phyloP scores from a whole-genome alignment of 2,797 vertebrate genomes.

The Macroramphosus scolopax region DNA sequence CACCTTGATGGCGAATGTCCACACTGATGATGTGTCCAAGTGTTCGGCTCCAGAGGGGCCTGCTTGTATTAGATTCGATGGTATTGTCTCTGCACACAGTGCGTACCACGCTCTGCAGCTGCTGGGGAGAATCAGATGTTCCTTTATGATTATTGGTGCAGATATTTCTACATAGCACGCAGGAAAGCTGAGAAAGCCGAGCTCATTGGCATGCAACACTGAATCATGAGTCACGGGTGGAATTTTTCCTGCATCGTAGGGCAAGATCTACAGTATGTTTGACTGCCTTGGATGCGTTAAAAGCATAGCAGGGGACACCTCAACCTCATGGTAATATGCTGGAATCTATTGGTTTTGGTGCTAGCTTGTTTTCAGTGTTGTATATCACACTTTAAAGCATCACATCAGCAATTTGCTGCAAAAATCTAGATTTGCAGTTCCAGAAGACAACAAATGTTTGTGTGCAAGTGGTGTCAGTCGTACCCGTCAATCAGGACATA shows the following conservation, averaged over 20 bases:
- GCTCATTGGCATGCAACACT: conserved; percentile 36
- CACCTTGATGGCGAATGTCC: conserved; percentile 13
- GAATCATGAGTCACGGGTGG: conserved; percentile 7
- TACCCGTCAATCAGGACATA: conserved; percentile 4
- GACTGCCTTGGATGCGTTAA: background rate
- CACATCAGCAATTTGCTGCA: too few species aligned
- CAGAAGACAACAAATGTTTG: too few species aligned
- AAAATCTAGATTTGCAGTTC: too few species aligned
- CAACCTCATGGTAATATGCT: too few species aligned
- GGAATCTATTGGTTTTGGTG: too few species aligned
- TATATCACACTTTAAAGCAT: too few species aligned
- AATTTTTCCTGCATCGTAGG: too few species aligned
- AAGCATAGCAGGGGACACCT: too few species aligned
- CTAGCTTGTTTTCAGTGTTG: too few species aligned
- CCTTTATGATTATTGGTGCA: background rate
- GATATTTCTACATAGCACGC: conserved; percentile 3
- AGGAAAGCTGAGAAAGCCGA: conserved; percentile 18
- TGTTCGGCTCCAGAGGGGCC: too few species aligned
- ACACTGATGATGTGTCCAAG: conserved; percentile 15
- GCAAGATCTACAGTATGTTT: conserved; percentile 6
- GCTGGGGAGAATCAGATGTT: background rate
- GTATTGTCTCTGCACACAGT: background rate
- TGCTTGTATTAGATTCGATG: background rate
- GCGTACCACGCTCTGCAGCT: background rate
- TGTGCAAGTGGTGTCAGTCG: conserved; percentile 30